Evolutionary conservation across 2,888 invertebrate species (phyloP).

Genomic region (Tetropium fuscum): DNA sequence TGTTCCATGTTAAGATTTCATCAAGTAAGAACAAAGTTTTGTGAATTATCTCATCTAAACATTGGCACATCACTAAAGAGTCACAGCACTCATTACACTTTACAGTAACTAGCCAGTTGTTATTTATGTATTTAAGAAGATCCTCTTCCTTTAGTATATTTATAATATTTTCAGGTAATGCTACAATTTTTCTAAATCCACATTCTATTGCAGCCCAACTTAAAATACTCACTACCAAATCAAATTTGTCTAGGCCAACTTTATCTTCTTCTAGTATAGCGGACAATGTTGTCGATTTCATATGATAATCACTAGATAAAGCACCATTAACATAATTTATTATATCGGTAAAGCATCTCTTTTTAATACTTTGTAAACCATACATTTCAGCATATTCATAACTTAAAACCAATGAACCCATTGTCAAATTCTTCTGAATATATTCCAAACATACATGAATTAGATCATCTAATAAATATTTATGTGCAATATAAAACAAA

Average conservation of each 20-base stretch:
- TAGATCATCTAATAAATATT: constrained; percentile 72
- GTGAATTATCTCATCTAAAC: constrained; percentile 39
- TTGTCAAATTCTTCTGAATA: constrained; percentile 69
- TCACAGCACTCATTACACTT: constrained; percentile 39
- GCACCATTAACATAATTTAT: constrained; percentile 70
- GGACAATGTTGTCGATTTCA: constrained; percentile 68
- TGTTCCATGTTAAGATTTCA: constrained; percentile 34
- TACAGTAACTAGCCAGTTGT: constrained; percentile 36
- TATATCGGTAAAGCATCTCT: constrained; percentile 69
- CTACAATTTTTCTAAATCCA: constrained; percentile 62
- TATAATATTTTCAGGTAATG: constrained; percentile 64
- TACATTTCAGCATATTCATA: constrained; percentile 74
- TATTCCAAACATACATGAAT: constrained; percentile 68
- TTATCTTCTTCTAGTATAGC: constrained; percentile 62
- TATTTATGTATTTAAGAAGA: constrained; percentile 44
- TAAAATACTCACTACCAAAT: constrained; percentile 61
- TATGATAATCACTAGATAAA: constrained; percentile 66
- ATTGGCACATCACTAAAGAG: constrained; percentile 34
- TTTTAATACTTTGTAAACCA: constrained; percentile 68
- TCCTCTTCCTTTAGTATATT: constrained; percentile 43
- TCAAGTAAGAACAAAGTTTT: constrained; percentile 37
- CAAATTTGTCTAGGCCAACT: constrained; percentile 16
- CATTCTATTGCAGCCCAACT: constrained; percentile 71
- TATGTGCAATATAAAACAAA: constrained; percentile 74
- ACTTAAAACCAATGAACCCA: constrained; percentile 71